Evolutionary conservation across 2,113 vertebrate species (phyloP).

Genomic region (Thalassoma bifasciatum): DNA sequence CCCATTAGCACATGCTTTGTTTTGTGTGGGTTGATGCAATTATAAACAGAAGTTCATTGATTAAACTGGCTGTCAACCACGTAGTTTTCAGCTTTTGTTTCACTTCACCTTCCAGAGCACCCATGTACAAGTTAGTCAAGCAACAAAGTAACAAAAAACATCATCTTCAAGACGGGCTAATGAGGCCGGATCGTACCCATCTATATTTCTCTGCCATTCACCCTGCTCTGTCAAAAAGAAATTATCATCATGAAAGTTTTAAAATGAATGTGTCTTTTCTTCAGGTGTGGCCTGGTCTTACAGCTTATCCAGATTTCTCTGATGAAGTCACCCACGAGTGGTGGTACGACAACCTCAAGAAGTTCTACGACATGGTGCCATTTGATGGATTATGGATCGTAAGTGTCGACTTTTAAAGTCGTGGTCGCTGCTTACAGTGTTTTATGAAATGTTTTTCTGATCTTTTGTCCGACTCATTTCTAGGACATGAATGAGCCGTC

Average conservation of each 20-base stretch:
- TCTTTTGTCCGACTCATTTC: neutral
- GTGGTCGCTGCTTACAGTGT: neutral
- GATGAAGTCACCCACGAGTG: conserved; percentile 85
- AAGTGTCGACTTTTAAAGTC: conserved; percentile 28
- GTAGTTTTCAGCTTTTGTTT: too few species aligned
- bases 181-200: too few species aligned
- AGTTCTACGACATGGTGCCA: conserved; percentile 82
- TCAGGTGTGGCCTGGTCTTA: conserved; percentile 92
- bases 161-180: too few species aligned
- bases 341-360: conserved; percentile 90
- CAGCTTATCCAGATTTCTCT: conserved; percentile 90
- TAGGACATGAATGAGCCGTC: conserved; percentile 95
- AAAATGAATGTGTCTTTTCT: neutral
- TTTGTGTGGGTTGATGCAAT: too few species aligned
- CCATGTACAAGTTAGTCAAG: too few species aligned
- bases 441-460: neutral
- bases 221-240: neutral
- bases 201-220: too few species aligned
- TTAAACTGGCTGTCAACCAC: too few species aligned
- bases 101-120: too few species aligned
- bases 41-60: too few species aligned
- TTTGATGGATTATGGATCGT: conserved; percentile 89
- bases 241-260: neutral
- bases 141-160: too few species aligned
- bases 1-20: too few species aligned